phyloP scores from a whole-genome alignment of 2,888 invertebrate species.

The Acanthosepion lycidas region DNA sequence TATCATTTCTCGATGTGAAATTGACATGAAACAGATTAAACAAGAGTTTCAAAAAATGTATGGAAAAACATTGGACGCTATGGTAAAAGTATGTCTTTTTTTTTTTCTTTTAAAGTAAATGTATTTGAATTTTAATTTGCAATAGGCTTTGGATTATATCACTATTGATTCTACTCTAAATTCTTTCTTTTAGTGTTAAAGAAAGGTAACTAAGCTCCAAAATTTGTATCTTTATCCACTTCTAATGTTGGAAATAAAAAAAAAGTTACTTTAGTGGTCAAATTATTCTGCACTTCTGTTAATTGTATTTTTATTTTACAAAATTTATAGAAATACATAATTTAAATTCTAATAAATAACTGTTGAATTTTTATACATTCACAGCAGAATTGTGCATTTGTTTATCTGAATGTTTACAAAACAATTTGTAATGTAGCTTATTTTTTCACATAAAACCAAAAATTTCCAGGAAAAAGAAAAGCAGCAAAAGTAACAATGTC shows the following conservation, averaged over 20 bases:
- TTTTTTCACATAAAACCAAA: neutral
- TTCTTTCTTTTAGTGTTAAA: no score
- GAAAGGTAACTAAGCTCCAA: no score
- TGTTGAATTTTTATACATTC: no score
- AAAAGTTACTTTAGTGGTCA: no score
- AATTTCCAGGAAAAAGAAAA: neutral
- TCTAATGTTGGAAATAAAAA: no score
- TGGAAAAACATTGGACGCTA: constrained; percentile 71
- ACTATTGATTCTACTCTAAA: no score
- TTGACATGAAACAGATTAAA: constrained; percentile 75
- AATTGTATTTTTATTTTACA: no score
- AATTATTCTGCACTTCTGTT: no score
- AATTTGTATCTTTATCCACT: no score
- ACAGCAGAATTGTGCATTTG: no score
- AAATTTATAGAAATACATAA: no score
- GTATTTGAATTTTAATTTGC: neutral
- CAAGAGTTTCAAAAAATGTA: constrained; percentile 71
- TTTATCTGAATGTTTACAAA: neutral
- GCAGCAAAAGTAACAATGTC: neutral
- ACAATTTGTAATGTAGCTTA: neutral
- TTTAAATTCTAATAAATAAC: no score
- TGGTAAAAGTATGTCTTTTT: constrained; percentile 64
- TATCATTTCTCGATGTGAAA: constrained; percentile 71
- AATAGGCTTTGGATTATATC: neutral
- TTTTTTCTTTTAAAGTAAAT: neutral